Percentiles rank a stretch among this genome's conserved stretches.
Evolutionary conservation across 2,113 vertebrate genomes (phyloP).

Genomic region (Rattus rattus): DNA sequence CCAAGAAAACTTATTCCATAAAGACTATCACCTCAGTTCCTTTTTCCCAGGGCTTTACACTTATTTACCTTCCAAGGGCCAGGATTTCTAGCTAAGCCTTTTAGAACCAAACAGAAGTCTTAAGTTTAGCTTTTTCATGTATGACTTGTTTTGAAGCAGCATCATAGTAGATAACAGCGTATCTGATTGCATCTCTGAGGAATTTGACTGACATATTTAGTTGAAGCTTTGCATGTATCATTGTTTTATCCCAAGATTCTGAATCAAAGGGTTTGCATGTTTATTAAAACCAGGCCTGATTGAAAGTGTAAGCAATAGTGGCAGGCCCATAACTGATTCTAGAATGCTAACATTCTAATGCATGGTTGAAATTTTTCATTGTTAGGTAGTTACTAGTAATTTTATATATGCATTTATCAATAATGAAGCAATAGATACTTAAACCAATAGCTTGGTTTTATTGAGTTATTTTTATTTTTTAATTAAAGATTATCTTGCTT

Average conservation of each 20-base stretch:
- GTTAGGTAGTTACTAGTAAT: slow-evolving; percentile 85
- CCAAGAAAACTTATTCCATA: slow-evolving; percentile 45
- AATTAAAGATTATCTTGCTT: slow-evolving; percentile 80
- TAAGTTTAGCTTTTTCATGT: slow-evolving; percentile 52
- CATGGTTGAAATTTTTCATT: slow-evolving; percentile 87
- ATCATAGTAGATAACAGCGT: slow-evolving; percentile 25
- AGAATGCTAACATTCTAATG: slow-evolving; percentile 86
- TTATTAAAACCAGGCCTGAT: slow-evolving; percentile 56
- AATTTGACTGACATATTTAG: slow-evolving; percentile 33
- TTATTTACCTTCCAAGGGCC: slow-evolving; percentile 52
- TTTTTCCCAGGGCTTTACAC: slow-evolving; percentile 54
- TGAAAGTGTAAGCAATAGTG: slow-evolving; percentile 78
- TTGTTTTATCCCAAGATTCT: slow-evolving; percentile 49
- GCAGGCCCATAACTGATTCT: slow-evolving; percentile 83
- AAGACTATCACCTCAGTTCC: slow-evolving; percentile 49
- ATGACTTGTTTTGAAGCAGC: slow-evolving; percentile 50
- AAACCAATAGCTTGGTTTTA: slow-evolving; percentile 88
- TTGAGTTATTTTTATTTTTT: slow-evolving; percentile 84
- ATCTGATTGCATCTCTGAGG: slow-evolving; percentile 63
- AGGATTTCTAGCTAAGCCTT: slow-evolving; percentile 65
- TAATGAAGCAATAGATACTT: slow-evolving; percentile 89
- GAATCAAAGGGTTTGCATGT: slow-evolving; percentile 72
- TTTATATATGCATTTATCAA: slow-evolving; percentile 88
- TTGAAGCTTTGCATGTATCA: slow-evolving; percentile 68
- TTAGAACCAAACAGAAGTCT: slow-evolving; percentile 58